Conservation (phyloP, 2,888 invertebrate species). For the Neuroscelio doddi region DNA sequence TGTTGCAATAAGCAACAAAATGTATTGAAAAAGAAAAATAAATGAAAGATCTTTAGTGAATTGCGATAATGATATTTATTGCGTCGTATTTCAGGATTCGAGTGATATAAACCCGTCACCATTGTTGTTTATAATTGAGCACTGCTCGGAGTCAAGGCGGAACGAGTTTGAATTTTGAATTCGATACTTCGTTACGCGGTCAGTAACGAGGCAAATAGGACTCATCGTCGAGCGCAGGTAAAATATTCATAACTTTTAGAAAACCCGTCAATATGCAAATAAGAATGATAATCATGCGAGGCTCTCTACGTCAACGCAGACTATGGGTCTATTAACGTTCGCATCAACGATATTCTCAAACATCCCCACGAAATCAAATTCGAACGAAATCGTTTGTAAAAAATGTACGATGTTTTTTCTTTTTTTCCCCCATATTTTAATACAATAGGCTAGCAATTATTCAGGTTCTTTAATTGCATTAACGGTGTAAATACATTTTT, state of each 20-base stretch:
- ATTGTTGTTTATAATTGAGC: constrained; percentile 47
- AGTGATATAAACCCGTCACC: constrained; percentile 41
- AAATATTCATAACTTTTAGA: constrained; percentile 72
- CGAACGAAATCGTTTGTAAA: too few species aligned
- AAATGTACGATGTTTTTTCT: too few species aligned
- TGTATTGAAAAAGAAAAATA: neutral
- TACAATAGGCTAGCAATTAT: too few species aligned
- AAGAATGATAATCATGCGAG: constrained; percentile 65
- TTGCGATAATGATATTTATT: constrained; percentile 44
- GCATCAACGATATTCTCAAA: constrained; percentile 45
- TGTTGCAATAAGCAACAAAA: constrained; percentile 25
- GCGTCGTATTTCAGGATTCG: constrained; percentile 45
- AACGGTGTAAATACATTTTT: too few species aligned
- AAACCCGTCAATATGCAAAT: constrained; percentile 72
- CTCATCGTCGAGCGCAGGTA: constrained; percentile 53
- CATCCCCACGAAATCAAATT: too few species aligned
- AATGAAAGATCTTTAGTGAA: constrained; percentile 22
- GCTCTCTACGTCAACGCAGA: constrained; percentile 51
- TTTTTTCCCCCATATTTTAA: too few species aligned
- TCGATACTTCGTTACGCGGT: constrained; percentile 47
- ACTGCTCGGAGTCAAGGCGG: constrained; percentile 26
- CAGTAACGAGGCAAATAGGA: constrained; percentile 52
- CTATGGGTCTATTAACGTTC: constrained; percentile 57
- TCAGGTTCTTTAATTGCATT: too few species aligned
- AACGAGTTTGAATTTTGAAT: constrained; percentile 52